phyloP scores from a whole-genome alignment of 2,113 vertebrate genomes.

The Pycnonotus jocosus region DNA sequence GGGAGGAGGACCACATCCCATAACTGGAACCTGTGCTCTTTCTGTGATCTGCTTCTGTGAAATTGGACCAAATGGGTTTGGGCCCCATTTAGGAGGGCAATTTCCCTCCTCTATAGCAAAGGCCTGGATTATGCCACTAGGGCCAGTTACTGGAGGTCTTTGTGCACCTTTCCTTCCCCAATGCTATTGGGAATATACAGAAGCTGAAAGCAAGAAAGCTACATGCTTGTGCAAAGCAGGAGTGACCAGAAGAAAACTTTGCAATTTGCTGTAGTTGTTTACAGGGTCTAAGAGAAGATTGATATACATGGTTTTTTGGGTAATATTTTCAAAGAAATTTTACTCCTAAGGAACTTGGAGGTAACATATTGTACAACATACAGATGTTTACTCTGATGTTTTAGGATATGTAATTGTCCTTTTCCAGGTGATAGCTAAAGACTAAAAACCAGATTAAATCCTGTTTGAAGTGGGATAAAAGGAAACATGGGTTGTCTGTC shows the following conservation, averaged over 20 bases:
- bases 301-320: background rate
- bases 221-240: background rate
- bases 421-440: background rate
- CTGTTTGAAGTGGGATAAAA: background rate
- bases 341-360: background rate
- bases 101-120: background rate
- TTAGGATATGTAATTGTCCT: rapidly evolving
- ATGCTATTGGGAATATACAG: background rate
- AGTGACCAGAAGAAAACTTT: background rate
- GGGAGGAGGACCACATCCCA: background rate
- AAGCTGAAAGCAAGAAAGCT: background rate
- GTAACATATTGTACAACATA: background rate
- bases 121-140: background rate
- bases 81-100: background rate
- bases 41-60: background rate
- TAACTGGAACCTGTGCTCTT: background rate
- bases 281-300: background rate
- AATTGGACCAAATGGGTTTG: background rate
- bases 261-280: background rate
- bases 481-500: background rate
- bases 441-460: background rate
- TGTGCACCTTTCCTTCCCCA: background rate
- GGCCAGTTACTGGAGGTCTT: background rate
- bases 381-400: background rate
- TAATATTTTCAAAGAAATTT: background rate